Conservation (phyloP, 2,888 invertebrate species). For the Seladonia tumulorum region DNA sequence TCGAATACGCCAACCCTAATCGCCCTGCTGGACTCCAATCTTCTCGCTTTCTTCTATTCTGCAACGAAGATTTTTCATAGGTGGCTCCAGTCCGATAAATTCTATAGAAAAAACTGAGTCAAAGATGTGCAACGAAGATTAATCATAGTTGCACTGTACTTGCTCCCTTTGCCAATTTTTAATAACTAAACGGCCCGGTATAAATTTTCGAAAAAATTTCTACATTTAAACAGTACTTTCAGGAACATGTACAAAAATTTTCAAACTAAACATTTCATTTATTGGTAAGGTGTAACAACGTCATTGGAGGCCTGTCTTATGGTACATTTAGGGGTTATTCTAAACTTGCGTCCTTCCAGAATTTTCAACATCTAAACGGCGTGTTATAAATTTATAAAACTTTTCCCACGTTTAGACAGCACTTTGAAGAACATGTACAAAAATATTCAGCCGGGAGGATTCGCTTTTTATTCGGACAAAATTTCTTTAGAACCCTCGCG, state of each 20-base stretch:
- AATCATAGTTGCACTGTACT: not conserved
- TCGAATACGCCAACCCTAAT: not conserved
- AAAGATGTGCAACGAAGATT: not conserved
- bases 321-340: not conserved
- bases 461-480: no score
- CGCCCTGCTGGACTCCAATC: no score
- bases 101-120: not conserved
- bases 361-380: not conserved
- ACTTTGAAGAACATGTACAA: not conserved
- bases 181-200: not conserved
- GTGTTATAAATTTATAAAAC: not conserved
- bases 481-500: no score
- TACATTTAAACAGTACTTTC: no score
- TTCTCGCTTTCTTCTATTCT: no score
- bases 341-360: rapidly evolving
- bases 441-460: no score
- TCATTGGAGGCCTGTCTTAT: not conserved
- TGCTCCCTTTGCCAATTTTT: not conserved
- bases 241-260: not conserved
- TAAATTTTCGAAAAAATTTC: not conserved
- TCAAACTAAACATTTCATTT: not conserved
- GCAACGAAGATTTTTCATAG: not conserved
- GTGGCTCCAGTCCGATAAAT: not conserved
- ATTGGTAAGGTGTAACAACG: not conserved
- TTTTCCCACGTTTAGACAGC: not conserved